These are phyloP conservation scores for Aleadryas rufinucha DNA, from an alignment of 2,113 vertebrate genomes.

Conservation along the genomic window DNA sequence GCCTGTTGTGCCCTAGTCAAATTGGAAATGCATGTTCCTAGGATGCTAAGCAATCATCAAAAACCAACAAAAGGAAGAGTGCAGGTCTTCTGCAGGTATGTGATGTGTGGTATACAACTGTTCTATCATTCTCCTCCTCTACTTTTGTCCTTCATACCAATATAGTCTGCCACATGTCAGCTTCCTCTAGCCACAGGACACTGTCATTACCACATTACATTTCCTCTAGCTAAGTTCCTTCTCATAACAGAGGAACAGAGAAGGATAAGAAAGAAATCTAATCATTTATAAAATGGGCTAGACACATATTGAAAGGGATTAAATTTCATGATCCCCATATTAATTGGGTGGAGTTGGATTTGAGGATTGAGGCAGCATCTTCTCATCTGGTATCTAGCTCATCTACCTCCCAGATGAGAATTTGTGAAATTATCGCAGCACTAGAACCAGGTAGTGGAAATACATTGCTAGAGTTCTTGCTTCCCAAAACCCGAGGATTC, in stretches of 20 bases:
- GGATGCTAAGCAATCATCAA: not conserved
- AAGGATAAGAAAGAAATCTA: not conserved
- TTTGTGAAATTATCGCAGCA: not conserved
- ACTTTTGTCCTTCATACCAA: not conserved
- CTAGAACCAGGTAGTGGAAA: not conserved
- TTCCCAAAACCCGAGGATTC: not conserved
- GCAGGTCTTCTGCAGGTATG: not conserved
- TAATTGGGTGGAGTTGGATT: not conserved
- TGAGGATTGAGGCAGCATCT: not conserved
- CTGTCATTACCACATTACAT: not conserved
- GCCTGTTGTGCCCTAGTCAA: not conserved
- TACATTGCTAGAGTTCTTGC: not conserved
- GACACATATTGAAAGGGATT: not conserved
- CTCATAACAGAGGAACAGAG: not conserved
- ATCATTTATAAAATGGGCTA: not conserved
- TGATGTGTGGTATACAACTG: not conserved
- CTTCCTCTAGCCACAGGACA: not conserved
- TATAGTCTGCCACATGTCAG: not conserved
- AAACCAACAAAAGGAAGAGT: not conserved
- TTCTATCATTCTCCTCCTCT: not conserved
- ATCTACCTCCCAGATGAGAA: not conserved
- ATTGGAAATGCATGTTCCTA: not conserved
- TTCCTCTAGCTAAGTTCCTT: not conserved
- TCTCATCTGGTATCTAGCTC: not conserved
- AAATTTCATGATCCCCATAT: not conserved